These are phyloP conservation scores for Trichacis sp. DNA, from an alignment of 2,888 invertebrate genomes.

Conservation along the genomic window DNA sequence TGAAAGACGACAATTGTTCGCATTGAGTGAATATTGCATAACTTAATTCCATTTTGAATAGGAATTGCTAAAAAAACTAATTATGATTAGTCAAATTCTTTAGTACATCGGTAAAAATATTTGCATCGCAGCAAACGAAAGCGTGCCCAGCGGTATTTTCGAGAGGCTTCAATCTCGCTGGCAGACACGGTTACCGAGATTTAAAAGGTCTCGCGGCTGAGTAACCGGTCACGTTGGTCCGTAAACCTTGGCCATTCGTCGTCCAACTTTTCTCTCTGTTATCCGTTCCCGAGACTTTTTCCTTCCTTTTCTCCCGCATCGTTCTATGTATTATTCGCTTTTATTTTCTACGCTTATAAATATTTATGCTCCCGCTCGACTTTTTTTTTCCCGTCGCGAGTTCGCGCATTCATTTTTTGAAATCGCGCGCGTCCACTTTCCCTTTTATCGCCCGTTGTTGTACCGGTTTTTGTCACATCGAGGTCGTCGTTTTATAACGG, in stretches of 20 bases:
- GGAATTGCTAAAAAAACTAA: no score
- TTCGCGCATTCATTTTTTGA: background rate
- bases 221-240: constrained; percentile 52
- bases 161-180: constrained; percentile 48
- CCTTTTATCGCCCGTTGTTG: constrained; percentile 15
- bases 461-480: background rate
- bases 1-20: no score
- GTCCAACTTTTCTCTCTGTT: constrained; percentile 47
- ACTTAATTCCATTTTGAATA: no score
- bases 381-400: constrained; percentile 13
- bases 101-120: no score
- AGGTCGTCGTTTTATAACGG: background rate
- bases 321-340: constrained; percentile 35
- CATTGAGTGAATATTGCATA: no score
- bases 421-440: constrained; percentile 26
- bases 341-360: constrained; percentile 36
- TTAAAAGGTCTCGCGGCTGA: constrained; percentile 50
- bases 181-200: constrained; percentile 48
- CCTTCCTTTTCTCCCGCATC: constrained; percentile 23
- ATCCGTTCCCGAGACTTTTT: constrained; percentile 29
- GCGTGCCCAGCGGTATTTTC: constrained; percentile 43
- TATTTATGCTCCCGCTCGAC: constrained; percentile 31
- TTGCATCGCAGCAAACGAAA: constrained; percentile 34
- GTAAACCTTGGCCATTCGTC: constrained; percentile 52
- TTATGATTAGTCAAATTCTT: no score